Evolutionary conservation across 1,140 invertebrate species (phyloP).

Genomic region (Drosophila kohkoa): DNA sequence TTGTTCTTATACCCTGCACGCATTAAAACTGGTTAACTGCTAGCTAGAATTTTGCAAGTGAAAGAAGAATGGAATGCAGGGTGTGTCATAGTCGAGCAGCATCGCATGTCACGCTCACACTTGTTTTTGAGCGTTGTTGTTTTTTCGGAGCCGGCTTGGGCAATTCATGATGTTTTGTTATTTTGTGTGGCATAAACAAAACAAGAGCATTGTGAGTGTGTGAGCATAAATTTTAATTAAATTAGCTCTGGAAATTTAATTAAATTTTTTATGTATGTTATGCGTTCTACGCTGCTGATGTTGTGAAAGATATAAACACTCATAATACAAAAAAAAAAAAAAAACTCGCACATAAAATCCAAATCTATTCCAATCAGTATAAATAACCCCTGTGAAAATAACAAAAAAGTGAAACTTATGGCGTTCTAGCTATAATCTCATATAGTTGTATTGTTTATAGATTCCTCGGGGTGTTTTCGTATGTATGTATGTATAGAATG

Average conservation of each 20-base stretch:
- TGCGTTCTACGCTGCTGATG: too few relatives aligned
- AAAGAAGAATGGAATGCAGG: not conserved
- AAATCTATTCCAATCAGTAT: not conserved
- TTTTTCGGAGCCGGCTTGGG: conserved; percentile 13
- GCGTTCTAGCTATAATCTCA: conserved; percentile 3
- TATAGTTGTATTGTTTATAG: conserved; percentile 28
- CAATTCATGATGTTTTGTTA: conserved; percentile 36
- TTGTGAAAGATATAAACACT: not conserved
- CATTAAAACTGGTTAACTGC: not conserved
- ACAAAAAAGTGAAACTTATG: not conserved
- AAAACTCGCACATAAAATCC: conserved; percentile 1
- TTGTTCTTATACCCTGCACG: not conserved
- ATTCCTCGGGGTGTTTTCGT: conserved; percentile 20
- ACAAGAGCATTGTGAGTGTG: conserved; percentile 20
- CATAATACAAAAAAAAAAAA: conserved; percentile 1
- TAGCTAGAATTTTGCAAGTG: too few relatives aligned
- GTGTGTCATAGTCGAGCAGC: not conserved
- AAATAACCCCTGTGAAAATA: not conserved
- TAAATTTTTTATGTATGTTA: not conserved
- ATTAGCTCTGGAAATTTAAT: conserved; percentile 47
- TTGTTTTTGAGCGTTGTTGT: conserved; percentile 7
- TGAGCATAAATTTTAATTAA: conserved; percentile 40
- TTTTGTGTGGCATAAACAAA: conserved; percentile 25
- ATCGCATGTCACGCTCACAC: not conserved
- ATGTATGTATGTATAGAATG: conserved; percentile 30